Percentiles rank a stretch among this genome's conserved stretches.
phyloP scores from a whole-genome alignment of 1,140 invertebrate genomes.

The Zaprionus lachaisei region DNA sequence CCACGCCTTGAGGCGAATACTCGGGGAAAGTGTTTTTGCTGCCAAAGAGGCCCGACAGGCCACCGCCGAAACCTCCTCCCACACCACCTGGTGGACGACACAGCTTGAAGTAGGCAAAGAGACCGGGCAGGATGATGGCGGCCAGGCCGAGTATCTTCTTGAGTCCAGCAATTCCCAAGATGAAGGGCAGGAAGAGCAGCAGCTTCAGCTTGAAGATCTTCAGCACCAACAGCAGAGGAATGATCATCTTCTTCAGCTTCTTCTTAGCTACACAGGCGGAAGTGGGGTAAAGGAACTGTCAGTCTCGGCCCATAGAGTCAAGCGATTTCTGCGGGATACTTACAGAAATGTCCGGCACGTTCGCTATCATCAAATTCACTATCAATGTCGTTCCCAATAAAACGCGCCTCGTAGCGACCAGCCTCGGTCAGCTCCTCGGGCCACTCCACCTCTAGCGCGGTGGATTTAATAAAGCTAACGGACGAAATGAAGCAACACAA shows the following conservation, averaged over 20 bases:
- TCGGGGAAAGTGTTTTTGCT: constrained; percentile 85
- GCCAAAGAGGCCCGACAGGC: constrained; percentile 73
- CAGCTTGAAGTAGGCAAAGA: constrained; percentile 92
- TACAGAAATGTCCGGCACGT: constrained; percentile 89
- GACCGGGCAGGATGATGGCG: constrained; percentile 89
- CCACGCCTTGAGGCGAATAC: constrained; percentile 87
- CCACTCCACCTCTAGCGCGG: constrained; percentile 89
- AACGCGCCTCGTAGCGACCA: constrained; percentile 90
- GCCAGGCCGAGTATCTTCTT: constrained; percentile 92
- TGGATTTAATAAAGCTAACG: constrained; percentile 90
- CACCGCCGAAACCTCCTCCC: constrained; percentile 65
- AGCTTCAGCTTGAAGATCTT: constrained; percentile 94
- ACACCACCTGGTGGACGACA: constrained; percentile 86
- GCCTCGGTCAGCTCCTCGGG: constrained; percentile 89
- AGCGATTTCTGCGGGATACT: constrained; percentile 81
- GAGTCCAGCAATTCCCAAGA: constrained; percentile 92
- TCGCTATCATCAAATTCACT: constrained; percentile 93
- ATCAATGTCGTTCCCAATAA: constrained; percentile 91
- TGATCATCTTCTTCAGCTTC: constrained; percentile 92
- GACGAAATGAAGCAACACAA: not conserved
- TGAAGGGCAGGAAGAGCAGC: constrained; percentile 91
- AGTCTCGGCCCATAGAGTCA: not conserved
- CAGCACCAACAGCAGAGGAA: constrained; percentile 91
- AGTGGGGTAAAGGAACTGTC: constrained; percentile 30
- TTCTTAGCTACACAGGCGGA: constrained; percentile 87